These are phyloP conservation scores for Echeneis naucrates DNA, from an alignment of 2,797 vertebrate species.

Conservation along the genomic window DNA sequence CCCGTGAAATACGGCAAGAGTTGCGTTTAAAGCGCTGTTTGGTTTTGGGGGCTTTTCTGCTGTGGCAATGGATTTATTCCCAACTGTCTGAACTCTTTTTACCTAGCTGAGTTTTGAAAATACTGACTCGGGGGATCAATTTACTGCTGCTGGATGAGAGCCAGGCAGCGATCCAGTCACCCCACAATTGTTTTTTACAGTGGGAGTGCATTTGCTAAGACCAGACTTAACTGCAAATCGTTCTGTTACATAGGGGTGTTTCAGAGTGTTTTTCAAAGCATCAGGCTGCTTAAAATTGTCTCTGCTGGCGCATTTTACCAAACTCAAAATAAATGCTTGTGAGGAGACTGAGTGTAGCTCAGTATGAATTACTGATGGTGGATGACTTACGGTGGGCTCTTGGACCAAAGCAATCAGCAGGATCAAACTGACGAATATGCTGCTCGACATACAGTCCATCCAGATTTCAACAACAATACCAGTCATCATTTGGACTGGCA, in stretches of 20 bases:
- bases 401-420: conserved; percentile 29
- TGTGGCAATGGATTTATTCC: conserved; percentile 56
- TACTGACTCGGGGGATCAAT: conserved; percentile 58
- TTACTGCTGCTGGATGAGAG: conserved; percentile 43
- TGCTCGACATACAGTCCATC: conserved; percentile 15
- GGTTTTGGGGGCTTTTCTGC: conserved; percentile 44
- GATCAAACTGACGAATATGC: conserved; percentile 30
- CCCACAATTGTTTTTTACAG: conserved; percentile 40
- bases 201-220: conserved; percentile 38
- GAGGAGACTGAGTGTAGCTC: not conserved
- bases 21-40: conserved; percentile 41
- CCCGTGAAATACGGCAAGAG: conserved; percentile 42
- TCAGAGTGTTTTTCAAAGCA: conserved; percentile 36
- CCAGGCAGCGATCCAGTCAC: conserved; percentile 38
- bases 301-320: conserved; percentile 21
- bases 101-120: conserved; percentile 56
- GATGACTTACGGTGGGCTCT: conserved; percentile 10
- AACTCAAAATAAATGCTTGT: conserved; percentile 33
- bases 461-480: conserved; percentile 17
- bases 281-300: conserved; percentile 29
- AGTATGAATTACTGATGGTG: conserved; percentile 8
- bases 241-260: conserved; percentile 24
- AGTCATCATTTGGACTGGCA: conserved; percentile 18
- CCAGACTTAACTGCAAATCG: conserved; percentile 42
- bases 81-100: conserved; percentile 49